These are phyloP conservation scores for Aleiodes leptofemur DNA, from an alignment of 2,888 invertebrate species.

Conservation along the genomic window DNA sequence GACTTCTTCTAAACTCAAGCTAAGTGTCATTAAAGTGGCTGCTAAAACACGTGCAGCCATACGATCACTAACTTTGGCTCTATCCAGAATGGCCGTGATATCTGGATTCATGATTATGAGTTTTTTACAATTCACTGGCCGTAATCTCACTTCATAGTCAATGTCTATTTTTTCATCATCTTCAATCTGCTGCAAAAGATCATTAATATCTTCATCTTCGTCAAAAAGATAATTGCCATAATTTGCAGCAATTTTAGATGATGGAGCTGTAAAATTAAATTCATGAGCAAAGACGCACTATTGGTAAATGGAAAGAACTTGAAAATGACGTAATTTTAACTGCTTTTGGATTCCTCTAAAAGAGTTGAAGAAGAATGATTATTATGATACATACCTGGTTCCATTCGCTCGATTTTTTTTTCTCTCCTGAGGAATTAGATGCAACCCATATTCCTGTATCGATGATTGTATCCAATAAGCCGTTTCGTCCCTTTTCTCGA, in stretches of 20 bases:
- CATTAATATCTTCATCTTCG: background rate
- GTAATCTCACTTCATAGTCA: background rate
- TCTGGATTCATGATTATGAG: background rate
- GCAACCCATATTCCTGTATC: too few species aligned
- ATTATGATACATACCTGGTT: too few species aligned
- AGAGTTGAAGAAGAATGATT: too few species aligned
- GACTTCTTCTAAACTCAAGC: background rate
- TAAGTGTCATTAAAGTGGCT: background rate
- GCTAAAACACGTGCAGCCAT: background rate
- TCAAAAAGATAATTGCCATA: background rate
- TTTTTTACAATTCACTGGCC: background rate
- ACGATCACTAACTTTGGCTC: background rate
- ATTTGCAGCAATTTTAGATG: background rate
- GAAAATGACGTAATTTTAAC: too few species aligned
- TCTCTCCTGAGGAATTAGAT: too few species aligned
- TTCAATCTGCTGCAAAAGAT: background rate
- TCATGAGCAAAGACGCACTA: too few species aligned
- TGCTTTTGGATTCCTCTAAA: too few species aligned
- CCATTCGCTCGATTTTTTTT: too few species aligned
- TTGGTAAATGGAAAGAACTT: too few species aligned
- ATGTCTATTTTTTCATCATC: background rate
- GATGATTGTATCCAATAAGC: background rate
- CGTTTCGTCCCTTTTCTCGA: background rate
- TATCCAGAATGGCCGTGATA: background rate
- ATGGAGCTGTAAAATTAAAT: background rate